Base-by-base conservation (phyloP, 2,888 invertebrate genomes). In the Gortyna flavago region DNA sequence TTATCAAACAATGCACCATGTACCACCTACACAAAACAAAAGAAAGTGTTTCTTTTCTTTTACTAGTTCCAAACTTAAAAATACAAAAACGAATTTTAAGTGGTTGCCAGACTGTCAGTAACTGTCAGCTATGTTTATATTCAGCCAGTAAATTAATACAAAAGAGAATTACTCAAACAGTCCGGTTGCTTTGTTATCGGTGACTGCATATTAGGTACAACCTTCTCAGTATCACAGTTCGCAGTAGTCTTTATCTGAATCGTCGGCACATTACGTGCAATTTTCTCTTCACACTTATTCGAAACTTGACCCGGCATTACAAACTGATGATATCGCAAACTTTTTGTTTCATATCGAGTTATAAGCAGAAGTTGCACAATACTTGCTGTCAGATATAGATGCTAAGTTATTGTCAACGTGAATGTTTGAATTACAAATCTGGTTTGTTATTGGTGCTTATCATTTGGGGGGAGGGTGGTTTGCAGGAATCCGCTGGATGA, bases 251-350 rank as follows among this genome's bases (percentile, higher is more conserved):
- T 72, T 61, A 72, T 70, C 29, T 59, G 41, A 70, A 66, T 66
- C 32, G 54, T 38, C 54, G 35, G 51, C 57, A 48, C 59, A 67
- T 83, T 72, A 64, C 32, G 13, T 59, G 68, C 41, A 48, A 1
- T 65, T 85, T 65, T 76, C 76, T 81, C 51, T 67, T 78, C 62
- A 32, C 38, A 25, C 35, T 48, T 75, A 80, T 25, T 59, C 38
- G 72, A 59, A 75, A 73, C 59, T 57, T 54, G 68, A 80, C 25
- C n/a, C 41, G 29, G 16, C 16, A 51, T 25, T 41, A 68, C 16
- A 54, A 32, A 62, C 54, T 69, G 57, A 57, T 66, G 72, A 70
- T 11, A 32, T 62, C 25, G 54, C 69, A 21, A 38, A 72, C 11
- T 44, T 35, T 65, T 72, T 79, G 80, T 66, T 38, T 57, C 16